Evolutionary conservation across 2,113 vertebrate species (phyloP), one percentile per base, ranked within the genome.

Genomic region (Anseranas semipalmata): DNA sequence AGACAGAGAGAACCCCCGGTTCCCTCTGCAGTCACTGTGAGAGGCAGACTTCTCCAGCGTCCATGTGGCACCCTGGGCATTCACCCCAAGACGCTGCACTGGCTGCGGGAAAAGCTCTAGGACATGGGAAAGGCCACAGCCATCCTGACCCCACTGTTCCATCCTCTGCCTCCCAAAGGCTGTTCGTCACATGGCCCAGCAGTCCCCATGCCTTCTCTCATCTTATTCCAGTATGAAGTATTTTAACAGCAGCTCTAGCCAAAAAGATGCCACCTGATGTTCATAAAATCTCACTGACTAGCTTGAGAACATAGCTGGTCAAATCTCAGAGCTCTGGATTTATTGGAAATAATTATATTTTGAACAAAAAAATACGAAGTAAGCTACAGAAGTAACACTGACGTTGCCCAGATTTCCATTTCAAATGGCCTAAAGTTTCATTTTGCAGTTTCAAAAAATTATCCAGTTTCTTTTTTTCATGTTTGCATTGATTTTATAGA

Each of bases 121-220:
- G 17, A 79, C 15, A 15, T 6, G 2, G 4, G 22, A 45, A 55
- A 87, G 9, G 12, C 58, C 41, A 79, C 9, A 56, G 15, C 2
- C 35, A 28, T 75, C 87, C 32, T 62, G 35, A 39, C 10, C 12
- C 20, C 2, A 1, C 2, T 75, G 5, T 87, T 52, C 16, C 3
- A 46, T 3, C 25, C 7, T 52, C 27, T 72, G 24, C 5, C 15
- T 87, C 30, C 21, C 24, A 82, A 53, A 72, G 11, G 9, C 17
- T 0, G 0, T 55, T 81, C 2, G 17, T 19, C 19, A 9, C 3
- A 4, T 78, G 15, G 9, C 10, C 35, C 30, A 33, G 22, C 6
- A 76, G n/a, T 73, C 39, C 41, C 4, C 2, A 12, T 18, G 21
- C 35, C 12, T 6, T 4, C 28, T 39, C 58, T 78, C 41, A 41